These are phyloP conservation scores for Aegypius monachus DNA, from an alignment of 2,113 vertebrate species.

Conservation along the genomic window DNA sequence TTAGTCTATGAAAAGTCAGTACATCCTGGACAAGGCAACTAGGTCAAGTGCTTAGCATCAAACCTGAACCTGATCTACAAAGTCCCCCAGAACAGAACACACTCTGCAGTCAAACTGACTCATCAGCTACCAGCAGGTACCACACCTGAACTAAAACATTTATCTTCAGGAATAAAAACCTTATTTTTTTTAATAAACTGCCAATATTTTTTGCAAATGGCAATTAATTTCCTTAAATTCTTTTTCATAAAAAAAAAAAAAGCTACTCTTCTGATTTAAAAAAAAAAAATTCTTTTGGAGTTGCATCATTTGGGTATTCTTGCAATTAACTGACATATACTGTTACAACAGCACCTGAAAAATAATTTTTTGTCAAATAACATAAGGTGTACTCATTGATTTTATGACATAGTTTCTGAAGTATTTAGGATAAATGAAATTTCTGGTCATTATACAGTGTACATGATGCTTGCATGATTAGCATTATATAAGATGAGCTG, in stretches of 20 bases:
- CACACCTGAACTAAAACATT: not conserved
- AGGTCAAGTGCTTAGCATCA: not conserved
- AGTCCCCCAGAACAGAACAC: not conserved
- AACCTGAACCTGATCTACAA: not conserved
- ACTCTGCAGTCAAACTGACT: rapidly evolving
- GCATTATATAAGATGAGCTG: not conserved
- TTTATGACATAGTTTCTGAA: not conserved
- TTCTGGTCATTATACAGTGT: rapidly evolving
- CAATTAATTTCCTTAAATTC: not conserved
- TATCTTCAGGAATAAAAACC: not conserved
- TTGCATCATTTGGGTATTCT: not conserved
- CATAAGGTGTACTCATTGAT: not conserved
- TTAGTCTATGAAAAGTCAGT: not conserved
- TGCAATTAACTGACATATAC: not conserved
- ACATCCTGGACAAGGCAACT: not conserved
- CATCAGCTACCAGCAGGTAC: not conserved
- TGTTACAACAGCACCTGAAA: not conserved
- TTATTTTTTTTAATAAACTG: not conserved
- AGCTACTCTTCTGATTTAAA: not conserved
- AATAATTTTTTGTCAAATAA: not conserved
- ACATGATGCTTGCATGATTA: not conserved
- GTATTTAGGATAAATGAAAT: not conserved
- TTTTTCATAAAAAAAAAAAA: not conserved
- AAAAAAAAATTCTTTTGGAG: not conserved
- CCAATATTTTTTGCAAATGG: not conserved